Evolutionary conservation across 1,140 invertebrate species (phyloP).

Genomic region (Schlechtendalia chinensis): DNA sequence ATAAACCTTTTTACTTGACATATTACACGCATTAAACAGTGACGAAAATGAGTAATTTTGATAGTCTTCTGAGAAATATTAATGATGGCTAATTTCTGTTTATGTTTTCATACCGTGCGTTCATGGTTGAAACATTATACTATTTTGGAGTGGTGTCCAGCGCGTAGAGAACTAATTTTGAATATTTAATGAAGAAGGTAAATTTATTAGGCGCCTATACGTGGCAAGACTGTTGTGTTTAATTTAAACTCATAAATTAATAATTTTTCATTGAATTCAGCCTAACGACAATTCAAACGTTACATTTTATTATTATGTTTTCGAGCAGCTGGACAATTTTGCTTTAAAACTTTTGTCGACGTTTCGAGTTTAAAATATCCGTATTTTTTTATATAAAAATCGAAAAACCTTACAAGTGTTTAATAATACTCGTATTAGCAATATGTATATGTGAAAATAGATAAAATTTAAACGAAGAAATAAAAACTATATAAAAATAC

Average conservation of each 20-base stretch:
- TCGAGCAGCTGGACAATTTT: background rate
- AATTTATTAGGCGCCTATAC: background rate
- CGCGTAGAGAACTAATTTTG: background rate
- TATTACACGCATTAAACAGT: background rate
- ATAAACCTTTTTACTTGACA: background rate
- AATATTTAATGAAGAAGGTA: background rate
- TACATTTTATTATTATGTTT: background rate
- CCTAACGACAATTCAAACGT: background rate
- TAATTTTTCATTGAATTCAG: background rate
- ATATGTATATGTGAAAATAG: background rate
- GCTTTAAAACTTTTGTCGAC: no score
- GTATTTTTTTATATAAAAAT: no score
- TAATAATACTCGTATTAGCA: background rate
- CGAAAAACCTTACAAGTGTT: no score
- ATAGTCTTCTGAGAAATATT: background rate
- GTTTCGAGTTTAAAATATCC: no score
- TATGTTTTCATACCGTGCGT: background rate
- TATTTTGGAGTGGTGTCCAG: background rate
- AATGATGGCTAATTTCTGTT: background rate
- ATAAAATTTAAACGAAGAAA: background rate
- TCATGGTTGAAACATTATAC: background rate
- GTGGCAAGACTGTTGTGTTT: background rate
- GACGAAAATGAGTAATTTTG: background rate
- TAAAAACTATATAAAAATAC: no score
- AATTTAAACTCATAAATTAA: background rate